phyloP scores from a whole-genome alignment of 2,888 invertebrate genomes.

The Sarcophaga caerulescens region DNA sequence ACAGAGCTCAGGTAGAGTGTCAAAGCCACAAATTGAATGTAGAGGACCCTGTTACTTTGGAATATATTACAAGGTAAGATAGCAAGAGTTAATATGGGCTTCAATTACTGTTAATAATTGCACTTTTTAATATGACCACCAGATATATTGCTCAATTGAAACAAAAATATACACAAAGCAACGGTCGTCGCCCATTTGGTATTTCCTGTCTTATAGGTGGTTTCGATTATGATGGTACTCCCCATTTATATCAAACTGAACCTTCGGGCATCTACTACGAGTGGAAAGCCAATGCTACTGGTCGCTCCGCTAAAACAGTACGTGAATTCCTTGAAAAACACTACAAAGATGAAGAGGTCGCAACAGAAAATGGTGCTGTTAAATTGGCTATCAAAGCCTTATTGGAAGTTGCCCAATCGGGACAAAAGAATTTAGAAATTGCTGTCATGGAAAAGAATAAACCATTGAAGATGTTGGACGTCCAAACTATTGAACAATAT shows the following conservation, averaged over 20 bases:
- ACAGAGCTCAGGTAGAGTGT: slow-evolving; percentile 98
- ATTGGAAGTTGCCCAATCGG: slow-evolving; percentile 98
- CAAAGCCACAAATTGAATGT: slow-evolving; percentile 99
- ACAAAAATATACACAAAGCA: slow-evolving; percentile 99
- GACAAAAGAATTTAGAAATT: slow-evolving; percentile 99
- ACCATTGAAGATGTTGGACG: slow-evolving; percentile 93
- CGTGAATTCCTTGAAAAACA: slow-evolving; percentile 99
- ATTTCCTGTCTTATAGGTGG: slow-evolving; percentile 99
- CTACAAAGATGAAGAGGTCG: slow-evolving; percentile 93
- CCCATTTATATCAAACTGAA: slow-evolving; percentile 99
- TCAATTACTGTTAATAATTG: too few species aligned
- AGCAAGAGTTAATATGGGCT: neutral
- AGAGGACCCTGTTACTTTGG: slow-evolving; percentile 99
- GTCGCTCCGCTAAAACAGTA: slow-evolving; percentile 98
- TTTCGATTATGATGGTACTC: slow-evolving; percentile 97
- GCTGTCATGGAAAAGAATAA: slow-evolving; percentile 93
- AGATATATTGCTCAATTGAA: slow-evolving; percentile 90
- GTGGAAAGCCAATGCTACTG: slow-evolving; percentile 99
- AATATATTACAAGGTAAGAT: slow-evolving; percentile 90
- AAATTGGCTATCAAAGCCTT: slow-evolving; percentile 98
- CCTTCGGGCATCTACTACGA: slow-evolving; percentile 99
- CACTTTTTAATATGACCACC: neutral
- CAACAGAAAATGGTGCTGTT: slow-evolving; percentile 90
- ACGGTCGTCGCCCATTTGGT: slow-evolving; percentile 98
- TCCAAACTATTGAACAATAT: slow-evolving; percentile 95